A percentile compares a stretch with the other conserved stretches of the same genome.
Conservation (phyloP, 2,113 vertebrate species). For the Bubo bubo region DNA sequence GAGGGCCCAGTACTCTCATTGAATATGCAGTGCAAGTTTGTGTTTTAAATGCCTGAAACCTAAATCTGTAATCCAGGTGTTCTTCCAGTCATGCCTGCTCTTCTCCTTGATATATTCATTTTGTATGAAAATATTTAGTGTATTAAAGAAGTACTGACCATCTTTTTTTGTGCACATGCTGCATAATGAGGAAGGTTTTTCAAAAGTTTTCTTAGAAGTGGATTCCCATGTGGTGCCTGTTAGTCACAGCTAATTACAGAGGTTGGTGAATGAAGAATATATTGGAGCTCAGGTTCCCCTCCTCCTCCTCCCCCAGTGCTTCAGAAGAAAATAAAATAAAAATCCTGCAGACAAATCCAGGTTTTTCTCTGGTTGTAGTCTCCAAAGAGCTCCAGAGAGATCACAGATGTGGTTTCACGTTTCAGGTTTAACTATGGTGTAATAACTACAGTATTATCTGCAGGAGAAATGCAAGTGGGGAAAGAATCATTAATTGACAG, state of each 20-base stretch:
- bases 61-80: background rate
- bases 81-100: background rate
- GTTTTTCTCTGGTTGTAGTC: conserved; percentile 22
- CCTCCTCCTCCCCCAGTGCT: background rate
- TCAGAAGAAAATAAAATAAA: conserved; percentile 61
- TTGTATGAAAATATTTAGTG: background rate
- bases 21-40: background rate
- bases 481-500: conserved; percentile 55
- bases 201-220: conserved; percentile 53
- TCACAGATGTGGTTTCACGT: conserved; percentile 65
- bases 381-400: conserved; percentile 54
- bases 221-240: conserved; percentile 70
- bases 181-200: conserved; percentile 16
- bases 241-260: conserved; percentile 77
- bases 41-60: background rate
- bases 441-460: conserved; percentile 51
- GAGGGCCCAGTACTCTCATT: background rate
- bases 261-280: conserved; percentile 38
- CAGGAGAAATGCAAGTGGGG: conserved; percentile 36
- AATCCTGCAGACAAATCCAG: conserved; percentile 55
- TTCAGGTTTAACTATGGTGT: conserved; percentile 63
- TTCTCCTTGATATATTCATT: background rate
- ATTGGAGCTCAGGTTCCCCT: conserved; percentile 42
- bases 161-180: background rate
- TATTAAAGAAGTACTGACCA: background rate